Percentiles rank a stretch among this genome's conserved stretches.
Evolutionary conservation across 2,797 vertebrate genomes (phyloP).

Genomic region (Arremon brunneinucha): DNA sequence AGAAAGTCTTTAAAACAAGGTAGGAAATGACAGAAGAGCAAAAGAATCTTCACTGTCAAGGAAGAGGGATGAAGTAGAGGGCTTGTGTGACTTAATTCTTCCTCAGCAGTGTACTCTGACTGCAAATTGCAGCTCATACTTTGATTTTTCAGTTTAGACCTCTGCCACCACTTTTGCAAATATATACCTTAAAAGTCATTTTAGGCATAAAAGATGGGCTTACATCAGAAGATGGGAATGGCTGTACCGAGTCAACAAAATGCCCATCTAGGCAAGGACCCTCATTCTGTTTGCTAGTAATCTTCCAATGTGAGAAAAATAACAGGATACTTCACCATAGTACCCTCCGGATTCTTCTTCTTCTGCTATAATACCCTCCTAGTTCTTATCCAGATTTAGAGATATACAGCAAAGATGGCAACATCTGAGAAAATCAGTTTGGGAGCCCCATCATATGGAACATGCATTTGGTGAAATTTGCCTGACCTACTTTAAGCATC

Average conservation of each 20-base stretch:
- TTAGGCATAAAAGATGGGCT: background rate
- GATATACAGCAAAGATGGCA: background rate
- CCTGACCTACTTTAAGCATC: background rate
- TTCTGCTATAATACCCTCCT: background rate
- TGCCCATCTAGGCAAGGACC: background rate
- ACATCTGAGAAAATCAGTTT: background rate
- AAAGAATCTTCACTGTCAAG: background rate
- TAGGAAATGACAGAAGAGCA: background rate
- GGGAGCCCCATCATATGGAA: background rate
- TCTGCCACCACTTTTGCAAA: background rate
- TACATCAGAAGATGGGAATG: background rate
- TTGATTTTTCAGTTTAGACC: background rate
- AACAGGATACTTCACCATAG: background rate
- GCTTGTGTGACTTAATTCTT: background rate
- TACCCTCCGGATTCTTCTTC: background rate
- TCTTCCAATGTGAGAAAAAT: background rate
- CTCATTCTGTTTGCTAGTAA: background rate
- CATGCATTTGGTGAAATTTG: background rate
- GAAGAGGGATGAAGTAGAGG: background rate
- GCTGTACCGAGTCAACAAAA: background rate
- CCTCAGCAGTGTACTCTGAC: background rate
- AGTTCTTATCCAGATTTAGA: background rate
- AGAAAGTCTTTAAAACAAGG: background rate
- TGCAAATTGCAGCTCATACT: background rate
- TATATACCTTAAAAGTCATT: background rate